phyloP scores from a whole-genome alignment of 2,888 invertebrate species.

The Rhimphoctona megacephalus region DNA sequence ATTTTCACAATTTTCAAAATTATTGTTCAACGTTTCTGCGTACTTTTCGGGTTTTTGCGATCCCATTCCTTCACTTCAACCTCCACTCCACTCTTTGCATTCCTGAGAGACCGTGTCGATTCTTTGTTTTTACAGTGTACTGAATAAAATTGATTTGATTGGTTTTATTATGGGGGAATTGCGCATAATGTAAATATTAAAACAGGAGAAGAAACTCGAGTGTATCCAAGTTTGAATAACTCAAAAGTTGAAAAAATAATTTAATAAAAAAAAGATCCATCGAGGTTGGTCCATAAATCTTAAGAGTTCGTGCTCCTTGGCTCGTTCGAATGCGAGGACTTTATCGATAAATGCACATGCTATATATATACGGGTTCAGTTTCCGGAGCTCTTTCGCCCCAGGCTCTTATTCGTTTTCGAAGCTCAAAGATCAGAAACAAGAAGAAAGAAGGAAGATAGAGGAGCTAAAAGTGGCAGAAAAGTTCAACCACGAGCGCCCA shows the following conservation, averaged over 20 bases:
- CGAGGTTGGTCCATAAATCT: slow-evolving; percentile 42
- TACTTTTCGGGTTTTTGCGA: not conserved
- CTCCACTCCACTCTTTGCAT: no score
- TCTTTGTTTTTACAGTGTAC: not conserved
- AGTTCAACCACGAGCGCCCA: slow-evolving; percentile 50
- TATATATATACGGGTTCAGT: slow-evolving; percentile 45
- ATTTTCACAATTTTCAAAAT: not conserved
- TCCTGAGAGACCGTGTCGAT: not conserved
- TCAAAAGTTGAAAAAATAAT: slow-evolving; percentile 8
- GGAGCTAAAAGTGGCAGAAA: slow-evolving; percentile 53
- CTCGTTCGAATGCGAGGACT: slow-evolving; percentile 21
- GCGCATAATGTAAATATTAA: not conserved
- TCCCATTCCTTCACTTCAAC: not conserved
- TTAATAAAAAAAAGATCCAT: slow-evolving; percentile 10
- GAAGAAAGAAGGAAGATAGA: slow-evolving; percentile 7
- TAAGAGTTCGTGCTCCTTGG: slow-evolving; percentile 39
- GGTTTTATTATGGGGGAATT: not conserved
- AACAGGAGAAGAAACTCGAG: not conserved
- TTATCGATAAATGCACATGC: slow-evolving; percentile 46
- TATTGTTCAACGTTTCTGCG: not conserved
- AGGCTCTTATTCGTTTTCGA: slow-evolving; percentile 58
- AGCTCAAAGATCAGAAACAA: slow-evolving; percentile 51
- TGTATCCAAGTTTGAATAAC: not conserved
- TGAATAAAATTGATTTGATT: not conserved
- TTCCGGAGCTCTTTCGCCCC: slow-evolving; percentile 44